A percentile compares a stretch with the other conserved stretches of the same genome.
These are phyloP conservation scores for Alethe castanea DNA, from an alignment of 2,113 vertebrate genomes.

Conservation along the genomic window DNA sequence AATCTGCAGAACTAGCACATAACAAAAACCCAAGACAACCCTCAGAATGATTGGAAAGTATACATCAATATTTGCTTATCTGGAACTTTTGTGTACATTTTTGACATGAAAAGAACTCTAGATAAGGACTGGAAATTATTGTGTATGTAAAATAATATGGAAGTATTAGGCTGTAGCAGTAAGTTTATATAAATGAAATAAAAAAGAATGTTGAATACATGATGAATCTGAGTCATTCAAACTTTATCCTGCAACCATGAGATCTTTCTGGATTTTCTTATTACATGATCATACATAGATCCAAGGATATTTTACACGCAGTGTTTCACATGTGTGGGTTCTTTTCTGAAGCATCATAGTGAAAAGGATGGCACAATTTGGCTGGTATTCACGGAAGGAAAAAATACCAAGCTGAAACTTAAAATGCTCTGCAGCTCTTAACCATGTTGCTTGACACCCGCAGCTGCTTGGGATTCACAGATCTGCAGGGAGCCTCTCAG, in stretches of 20 bases:
- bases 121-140: background rate
- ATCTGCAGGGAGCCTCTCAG: background rate
- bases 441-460: background rate
- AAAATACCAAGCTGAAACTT: background rate
- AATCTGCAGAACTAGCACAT: background rate
- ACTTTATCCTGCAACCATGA: background rate
- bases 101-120: background rate
- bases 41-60: background rate
- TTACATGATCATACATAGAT: background rate
- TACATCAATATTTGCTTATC: background rate
- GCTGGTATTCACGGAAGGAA: background rate
- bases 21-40: background rate
- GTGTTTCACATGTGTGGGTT: rapidly evolving
- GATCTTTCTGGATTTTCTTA: background rate
- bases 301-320: background rate
- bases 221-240: background rate
- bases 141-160: background rate
- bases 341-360: background rate
- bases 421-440: background rate
- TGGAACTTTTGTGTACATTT: background rate
- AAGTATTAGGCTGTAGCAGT: background rate
- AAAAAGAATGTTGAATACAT: background rate
- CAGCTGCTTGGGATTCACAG: background rate
- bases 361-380: background rate
- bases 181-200: background rate